Base-by-base conservation (phyloP, 2,113 vertebrate genomes). In the Coracopsis vasa region DNA sequence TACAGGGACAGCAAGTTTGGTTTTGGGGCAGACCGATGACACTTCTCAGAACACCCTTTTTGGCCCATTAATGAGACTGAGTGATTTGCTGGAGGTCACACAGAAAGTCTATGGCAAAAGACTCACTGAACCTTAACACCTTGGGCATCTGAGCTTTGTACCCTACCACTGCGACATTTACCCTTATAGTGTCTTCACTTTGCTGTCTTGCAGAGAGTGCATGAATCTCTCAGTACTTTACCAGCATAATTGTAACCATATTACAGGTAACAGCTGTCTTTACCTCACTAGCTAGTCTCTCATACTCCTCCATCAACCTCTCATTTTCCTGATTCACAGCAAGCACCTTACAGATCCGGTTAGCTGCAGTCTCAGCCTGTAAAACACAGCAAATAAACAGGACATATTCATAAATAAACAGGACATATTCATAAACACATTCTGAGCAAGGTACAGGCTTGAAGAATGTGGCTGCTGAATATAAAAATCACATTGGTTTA, bases 241-340 rank as follows among this genome's bases (percentile, higher is more conserved):
- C 6, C 2, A 90, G 79, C 39, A 7, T 62, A 81, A 75, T 10
- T 78, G 75, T 60, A 75, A 91, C 35, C 65, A 66, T 31, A 14
- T 58, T 45, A 66, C 28, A 80, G 58, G 72, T 8, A 78, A 78
- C 29, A 86, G 37, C 21, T 91, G 92, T 84, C 69, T 96, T 98
- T 98, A 99, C 99, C 99, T 99, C 99, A 98, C 99, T 99, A 91
- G 99, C 99, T 97, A 99, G 98, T 97, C 98, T 98, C 97, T 99
- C 99, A 95, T 99, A 99, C 87, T 99, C 99, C 98, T 99, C 99
- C 99, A 99, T 99, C 98, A 99, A 96, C 96, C 99, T 99, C 97
- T 99, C 99, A 97, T 99, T 99, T 97, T 99, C 99, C 97, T 99
- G 99, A 98, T 99, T 99, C 94, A 99, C 99, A 92, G 99, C 99